Evolutionary conservation across 2,888 invertebrate genomes (phyloP), one percentile per base, ranked within the genome.

Genomic region (Zaprionus bogoriensis): DNA sequence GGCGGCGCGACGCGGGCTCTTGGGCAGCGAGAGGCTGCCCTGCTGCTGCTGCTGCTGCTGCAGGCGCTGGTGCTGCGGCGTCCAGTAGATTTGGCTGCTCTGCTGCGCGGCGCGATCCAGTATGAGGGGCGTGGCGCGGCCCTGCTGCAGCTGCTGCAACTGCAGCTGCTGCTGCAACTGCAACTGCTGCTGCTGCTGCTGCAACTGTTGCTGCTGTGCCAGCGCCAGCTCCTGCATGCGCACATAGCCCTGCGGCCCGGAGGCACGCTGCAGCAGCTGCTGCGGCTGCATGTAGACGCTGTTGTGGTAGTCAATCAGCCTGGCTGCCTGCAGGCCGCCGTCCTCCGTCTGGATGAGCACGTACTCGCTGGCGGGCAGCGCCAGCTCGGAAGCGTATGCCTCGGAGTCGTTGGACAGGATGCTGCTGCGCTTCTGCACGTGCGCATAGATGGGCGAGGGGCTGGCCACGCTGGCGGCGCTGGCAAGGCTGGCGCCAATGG

Each of bases 361-460:
- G 41, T 88, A 89, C 19, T 89, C 85, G 1, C 80, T 77, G 7
- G 88, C 78, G 10, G 72, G 61, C 1, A 74, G 57, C 6, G 75
- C 42, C 12, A 64, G 25, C 42, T n/a, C n/a, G 86, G 89, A 70
- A 76, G 89, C 59, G 55, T 89, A 88, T 38, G 87, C 78, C 45
- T 90, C 90, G 7, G 91, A 89, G 7, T 81, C 86, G 51, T 88
- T 90, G 22, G 90, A 90, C 27, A 89, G 75, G 27, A 90, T 65
- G 54, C 90, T 91, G 59, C 81, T 87, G 7, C 89, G 86, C 48
- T 91, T 91, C 17, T 89, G 83, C 2, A 91, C 89, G 53, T 90
- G 90, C 19, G 90, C 89, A 70, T 90, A 90, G 41, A 90, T 89
- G 6, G 90, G 90, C 27, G 89, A 89, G 47, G 3, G 67, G 70